phyloP scores from a whole-genome alignment of 2,888 invertebrate genomes.

The Synergus laeviventris region DNA sequence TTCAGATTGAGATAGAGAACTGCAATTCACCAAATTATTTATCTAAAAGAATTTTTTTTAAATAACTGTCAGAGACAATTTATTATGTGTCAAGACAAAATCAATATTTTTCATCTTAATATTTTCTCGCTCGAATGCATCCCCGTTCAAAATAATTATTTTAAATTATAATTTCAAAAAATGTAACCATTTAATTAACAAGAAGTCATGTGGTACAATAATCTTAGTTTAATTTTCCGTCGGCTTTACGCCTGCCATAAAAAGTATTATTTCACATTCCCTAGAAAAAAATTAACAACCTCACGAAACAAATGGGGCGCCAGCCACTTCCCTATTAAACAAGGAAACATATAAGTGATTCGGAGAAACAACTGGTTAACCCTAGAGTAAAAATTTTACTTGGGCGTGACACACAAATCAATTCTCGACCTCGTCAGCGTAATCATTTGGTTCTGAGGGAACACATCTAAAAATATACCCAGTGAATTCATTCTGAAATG shows the following conservation, averaged over 20 bases:
- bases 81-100: too few relatives aligned
- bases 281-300: constrained; percentile 1
- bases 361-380: constrained; percentile 9
- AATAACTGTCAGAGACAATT: too few relatives aligned
- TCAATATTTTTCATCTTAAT: too few relatives aligned
- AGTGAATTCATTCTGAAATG: constrained; percentile 25
- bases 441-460: constrained; percentile 28
- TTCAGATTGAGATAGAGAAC: too few relatives aligned
- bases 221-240: background rate
- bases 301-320: constrained; percentile 23
- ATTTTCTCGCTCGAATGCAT: too few relatives aligned
- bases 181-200: too few relatives aligned
- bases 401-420: constrained; percentile 55
- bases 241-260: background rate
- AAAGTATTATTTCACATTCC: background rate
- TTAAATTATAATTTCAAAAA: too few relatives aligned
- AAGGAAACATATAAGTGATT: background rate
- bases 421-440: constrained; percentile 61
- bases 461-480: constrained; percentile 22
- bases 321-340: background rate
- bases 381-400: constrained; percentile 27
- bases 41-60: too few relatives aligned
- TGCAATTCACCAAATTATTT: too few relatives aligned
- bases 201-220: too few relatives aligned
- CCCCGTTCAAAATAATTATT: too few relatives aligned